Percentiles rank a stretch among this genome's conserved stretches.
Conservation (phyloP, 2,888 invertebrate species). For the Melanostoma scalare region DNA sequence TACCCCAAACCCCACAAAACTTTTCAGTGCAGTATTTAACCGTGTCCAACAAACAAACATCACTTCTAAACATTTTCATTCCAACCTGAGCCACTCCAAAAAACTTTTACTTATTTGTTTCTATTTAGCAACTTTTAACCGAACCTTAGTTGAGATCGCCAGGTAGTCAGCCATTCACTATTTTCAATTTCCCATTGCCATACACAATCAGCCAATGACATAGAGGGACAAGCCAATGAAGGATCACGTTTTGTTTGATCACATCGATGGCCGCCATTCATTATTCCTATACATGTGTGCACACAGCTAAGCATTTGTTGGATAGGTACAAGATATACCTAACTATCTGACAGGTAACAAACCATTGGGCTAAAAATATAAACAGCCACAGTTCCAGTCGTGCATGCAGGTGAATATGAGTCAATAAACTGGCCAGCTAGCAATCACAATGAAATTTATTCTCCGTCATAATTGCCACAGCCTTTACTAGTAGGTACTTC, state of each 20-base stretch:
- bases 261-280: slow-evolving; percentile 79
- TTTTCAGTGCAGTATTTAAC: no score
- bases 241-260: slow-evolving; percentile 76
- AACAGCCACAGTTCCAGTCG: slow-evolving; percentile 21
- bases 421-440: slow-evolving; percentile 80
- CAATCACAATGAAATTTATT: slow-evolving; percentile 81
- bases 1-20: no score
- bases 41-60: no score
- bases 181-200: slow-evolving; percentile 49
- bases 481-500: background rate
- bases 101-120: no score
- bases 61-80: no score
- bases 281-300: slow-evolving; percentile 69
- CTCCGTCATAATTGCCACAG: slow-evolving; percentile 80
- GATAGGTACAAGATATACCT: background rate
- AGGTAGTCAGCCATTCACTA: slow-evolving; percentile 76
- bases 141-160: slow-evolving; percentile 47
- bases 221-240: slow-evolving; percentile 55
- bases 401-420: slow-evolving; percentile 72
- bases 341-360: slow-evolving; percentile 72
- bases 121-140: background rate
- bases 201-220: slow-evolving; percentile 53
- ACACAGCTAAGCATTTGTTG: slow-evolving; percentile 17
- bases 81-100: no score
- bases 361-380: slow-evolving; percentile 66